Evolutionary conservation across 2,113 vertebrate genomes (phyloP).

Genomic region (Hiodon alosoides): DNA sequence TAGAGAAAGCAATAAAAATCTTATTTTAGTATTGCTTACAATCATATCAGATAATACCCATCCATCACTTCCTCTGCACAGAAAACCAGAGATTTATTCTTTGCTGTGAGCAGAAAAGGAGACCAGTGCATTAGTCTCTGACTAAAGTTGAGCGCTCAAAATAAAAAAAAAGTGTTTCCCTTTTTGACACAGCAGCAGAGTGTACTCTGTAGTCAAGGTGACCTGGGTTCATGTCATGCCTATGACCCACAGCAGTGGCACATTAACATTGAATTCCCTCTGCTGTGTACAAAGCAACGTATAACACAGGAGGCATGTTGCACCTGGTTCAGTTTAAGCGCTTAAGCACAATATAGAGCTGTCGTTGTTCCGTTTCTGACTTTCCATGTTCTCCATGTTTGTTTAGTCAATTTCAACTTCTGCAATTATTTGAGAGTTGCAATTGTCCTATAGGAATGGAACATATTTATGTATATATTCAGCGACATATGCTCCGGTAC

Average conservation of each 20-base stretch:
- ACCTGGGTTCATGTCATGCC: background rate
- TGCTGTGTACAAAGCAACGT: background rate
- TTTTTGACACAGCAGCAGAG: background rate
- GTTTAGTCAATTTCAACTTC: background rate
- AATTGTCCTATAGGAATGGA: background rate
- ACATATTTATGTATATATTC: too few species aligned
- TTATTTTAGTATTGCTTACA: too few species aligned
- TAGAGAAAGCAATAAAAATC: too few species aligned
- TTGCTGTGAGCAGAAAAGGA: too few species aligned
- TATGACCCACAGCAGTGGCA: background rate
- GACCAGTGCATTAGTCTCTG: background rate
- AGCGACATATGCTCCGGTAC: too few species aligned
- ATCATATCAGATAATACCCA: too few species aligned
- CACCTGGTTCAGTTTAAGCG: background rate
- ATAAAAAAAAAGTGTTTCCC: background rate
- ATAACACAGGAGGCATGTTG: background rate
- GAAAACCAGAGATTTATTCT: too few species aligned
- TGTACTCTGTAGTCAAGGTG: slow-evolving; percentile 12
- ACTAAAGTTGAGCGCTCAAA: background rate
- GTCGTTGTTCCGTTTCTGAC: background rate
- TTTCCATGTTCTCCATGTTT: background rate
- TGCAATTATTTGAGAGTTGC: background rate
- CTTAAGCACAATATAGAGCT: background rate
- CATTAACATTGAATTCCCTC: background rate
- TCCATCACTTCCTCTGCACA: too few species aligned